These are phyloP conservation scores for Hippocampus guttulatus DNA, from an alignment of 2,113 vertebrate species.

Conservation along the genomic window DNA sequence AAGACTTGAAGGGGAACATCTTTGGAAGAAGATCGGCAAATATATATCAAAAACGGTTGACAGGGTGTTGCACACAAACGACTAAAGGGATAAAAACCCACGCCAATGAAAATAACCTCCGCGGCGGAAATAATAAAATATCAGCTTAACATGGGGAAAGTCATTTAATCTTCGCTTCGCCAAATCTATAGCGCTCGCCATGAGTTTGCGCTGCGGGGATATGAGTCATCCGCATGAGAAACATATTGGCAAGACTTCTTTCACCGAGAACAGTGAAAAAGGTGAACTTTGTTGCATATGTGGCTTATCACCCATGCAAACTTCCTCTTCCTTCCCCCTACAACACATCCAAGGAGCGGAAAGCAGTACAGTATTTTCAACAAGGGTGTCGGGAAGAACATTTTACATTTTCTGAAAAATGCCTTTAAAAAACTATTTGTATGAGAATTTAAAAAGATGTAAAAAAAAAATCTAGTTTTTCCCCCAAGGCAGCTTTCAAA, in stretches of 20 bases:
- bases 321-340: conserved; percentile 15
- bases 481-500: neutral
- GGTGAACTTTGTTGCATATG: neutral
- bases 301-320: neutral
- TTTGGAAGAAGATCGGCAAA: neutral
- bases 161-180: conserved; percentile 6
- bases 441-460: neutral
- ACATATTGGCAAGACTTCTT: conserved; percentile 11
- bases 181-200: conserved; percentile 9
- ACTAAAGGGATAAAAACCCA: neutral
- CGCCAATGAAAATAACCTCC: conserved; percentile 8
- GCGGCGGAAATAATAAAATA: conserved; percentile 1
- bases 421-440: neutral
- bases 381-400: neutral
- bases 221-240: conserved; percentile 1
- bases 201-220: conserved; percentile 13
- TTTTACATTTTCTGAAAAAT: neutral
- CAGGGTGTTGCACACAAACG: conserved; percentile 1
- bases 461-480: neutral
- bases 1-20: no score
- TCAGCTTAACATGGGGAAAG: neutral
- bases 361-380: neutral
- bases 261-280: conserved; percentile 7
- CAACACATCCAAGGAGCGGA: conserved; percentile 2
- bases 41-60: neutral